A percentile compares a stretch with the other conserved stretches of the same genome.
phyloP scores from a whole-genome alignment of 2,113 vertebrate species.

The Actinemys pallida region DNA sequence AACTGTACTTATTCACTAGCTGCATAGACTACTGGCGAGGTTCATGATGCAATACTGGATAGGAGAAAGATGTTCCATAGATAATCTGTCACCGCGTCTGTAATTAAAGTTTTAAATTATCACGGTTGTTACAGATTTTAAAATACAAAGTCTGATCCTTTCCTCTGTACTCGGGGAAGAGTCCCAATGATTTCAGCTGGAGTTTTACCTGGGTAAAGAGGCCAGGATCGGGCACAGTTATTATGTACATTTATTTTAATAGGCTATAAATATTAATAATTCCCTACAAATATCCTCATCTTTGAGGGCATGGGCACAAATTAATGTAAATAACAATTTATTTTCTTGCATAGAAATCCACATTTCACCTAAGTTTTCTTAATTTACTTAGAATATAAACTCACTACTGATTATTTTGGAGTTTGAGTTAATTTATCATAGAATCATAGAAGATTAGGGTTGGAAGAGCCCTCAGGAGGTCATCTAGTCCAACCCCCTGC shows the following conservation, averaged over 20 bases:
- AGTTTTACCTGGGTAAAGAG: slow-evolving; percentile 1
- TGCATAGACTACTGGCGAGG: slow-evolving; percentile 43
- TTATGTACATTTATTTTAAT: slow-evolving; percentile 67
- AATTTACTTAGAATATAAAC: slow-evolving; percentile 58
- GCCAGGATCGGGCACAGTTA: slow-evolving; percentile 6
- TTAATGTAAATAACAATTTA: slow-evolving; percentile 67
- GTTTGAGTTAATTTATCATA: slow-evolving; percentile 55
- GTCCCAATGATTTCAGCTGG: slow-evolving; percentile 29
- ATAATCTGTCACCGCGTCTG: slow-evolving; percentile 64
- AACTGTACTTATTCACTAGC: background rate
- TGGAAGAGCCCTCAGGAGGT: too few species aligned
- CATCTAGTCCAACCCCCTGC: too few species aligned
- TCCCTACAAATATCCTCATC: slow-evolving; percentile 48
- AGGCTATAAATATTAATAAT: slow-evolving; percentile 73
- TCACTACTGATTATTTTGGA: slow-evolving; percentile 59
- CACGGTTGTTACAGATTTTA: slow-evolving; percentile 62
- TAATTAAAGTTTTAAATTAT: slow-evolving; percentile 77
- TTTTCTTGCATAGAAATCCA: slow-evolving; percentile 55
- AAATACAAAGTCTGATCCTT: slow-evolving; percentile 45
- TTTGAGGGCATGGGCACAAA: slow-evolving; percentile 31
- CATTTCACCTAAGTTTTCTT: slow-evolving; percentile 52
- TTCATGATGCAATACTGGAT: slow-evolving; percentile 60
- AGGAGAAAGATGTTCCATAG: slow-evolving; percentile 65
- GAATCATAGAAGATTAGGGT: background rate
- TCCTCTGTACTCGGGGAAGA: background rate